These are phyloP conservation scores for Drosophila ezoana DNA, from an alignment of 2,888 invertebrate species.

Conservation along the genomic window DNA sequence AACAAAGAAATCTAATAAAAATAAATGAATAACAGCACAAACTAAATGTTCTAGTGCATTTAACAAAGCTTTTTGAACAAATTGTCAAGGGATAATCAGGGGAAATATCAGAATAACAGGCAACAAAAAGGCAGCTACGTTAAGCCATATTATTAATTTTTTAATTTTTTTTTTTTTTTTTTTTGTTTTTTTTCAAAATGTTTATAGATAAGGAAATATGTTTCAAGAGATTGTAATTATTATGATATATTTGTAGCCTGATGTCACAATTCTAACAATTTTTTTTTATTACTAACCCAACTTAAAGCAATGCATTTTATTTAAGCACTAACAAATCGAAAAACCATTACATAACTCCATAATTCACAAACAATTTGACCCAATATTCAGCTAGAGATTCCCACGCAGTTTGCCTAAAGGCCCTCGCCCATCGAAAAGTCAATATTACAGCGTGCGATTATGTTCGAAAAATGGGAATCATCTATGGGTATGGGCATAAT, in stretches of 20 bases:
- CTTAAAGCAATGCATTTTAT: neutral
- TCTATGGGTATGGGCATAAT: conserved; percentile 30
- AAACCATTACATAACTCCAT: neutral
- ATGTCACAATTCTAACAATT: no score
- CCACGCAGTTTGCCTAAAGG: neutral
- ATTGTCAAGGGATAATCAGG: no score
- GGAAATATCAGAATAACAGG: neutral
- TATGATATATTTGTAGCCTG: no score
- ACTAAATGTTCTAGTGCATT: neutral
- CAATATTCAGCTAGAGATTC: conserved; percentile 16
- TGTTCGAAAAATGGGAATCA: conserved; percentile 32
- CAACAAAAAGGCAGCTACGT: conserved; percentile 5
- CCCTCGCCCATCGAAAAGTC: conserved; percentile 12
- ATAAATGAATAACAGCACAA: neutral
- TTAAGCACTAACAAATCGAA: neutral
- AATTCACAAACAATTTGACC: conserved; percentile 8
- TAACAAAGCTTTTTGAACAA: neutral
- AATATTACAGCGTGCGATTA: conserved; percentile 55
- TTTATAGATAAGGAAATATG: no score
- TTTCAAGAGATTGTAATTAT: no score
- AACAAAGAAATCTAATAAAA: neutral
- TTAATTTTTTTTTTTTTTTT: no score
- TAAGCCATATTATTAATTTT: neutral
- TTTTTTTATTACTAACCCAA: neutral
- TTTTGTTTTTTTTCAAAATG: no score